These are phyloP conservation scores for Choreutis nemorana DNA, from an alignment of 2,888 invertebrate genomes.

Conservation along the genomic window DNA sequence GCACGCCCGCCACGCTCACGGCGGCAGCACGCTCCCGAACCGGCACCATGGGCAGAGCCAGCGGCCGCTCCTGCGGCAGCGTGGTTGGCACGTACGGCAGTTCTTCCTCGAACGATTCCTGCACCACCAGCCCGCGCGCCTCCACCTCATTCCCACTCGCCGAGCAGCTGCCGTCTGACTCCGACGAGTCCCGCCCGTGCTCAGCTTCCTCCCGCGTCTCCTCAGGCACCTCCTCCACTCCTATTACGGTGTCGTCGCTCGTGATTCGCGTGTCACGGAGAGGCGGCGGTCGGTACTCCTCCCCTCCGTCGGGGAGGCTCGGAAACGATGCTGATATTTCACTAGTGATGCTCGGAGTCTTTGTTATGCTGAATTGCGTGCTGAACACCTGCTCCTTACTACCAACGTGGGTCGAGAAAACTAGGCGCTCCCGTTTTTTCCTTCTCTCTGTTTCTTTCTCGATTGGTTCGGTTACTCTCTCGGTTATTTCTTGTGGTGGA, in stretches of 20 bases:
- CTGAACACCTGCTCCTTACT: conserved; percentile 75
- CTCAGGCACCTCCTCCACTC: conserved; percentile 15
- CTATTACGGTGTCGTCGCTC: conserved; percentile 14
- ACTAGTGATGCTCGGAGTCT: conserved; percentile 70
- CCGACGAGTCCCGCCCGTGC: conserved; percentile 65
- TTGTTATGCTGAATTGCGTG: conserved; percentile 70
- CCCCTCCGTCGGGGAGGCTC: conserved; percentile 67
- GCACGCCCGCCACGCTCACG: conserved; percentile 46
- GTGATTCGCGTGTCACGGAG: conserved; percentile 16
- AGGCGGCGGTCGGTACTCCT: conserved; percentile 39
- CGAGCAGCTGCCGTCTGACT: conserved; percentile 77
- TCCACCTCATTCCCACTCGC: conserved; percentile 70
- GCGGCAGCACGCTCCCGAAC: conserved; percentile 61
- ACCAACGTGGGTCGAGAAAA: conserved; percentile 74
- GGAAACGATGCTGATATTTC: conserved; percentile 63
- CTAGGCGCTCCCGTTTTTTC: conserved; percentile 42
- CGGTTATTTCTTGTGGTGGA: too few relatives aligned
- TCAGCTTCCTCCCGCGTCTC: conserved; percentile 11
- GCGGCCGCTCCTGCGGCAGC: conserved; percentile 83
- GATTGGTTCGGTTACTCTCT: too few relatives aligned
- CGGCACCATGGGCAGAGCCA: conserved; percentile 82
- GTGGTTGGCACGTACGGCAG: conserved; percentile 92
- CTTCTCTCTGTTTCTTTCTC: background rate
- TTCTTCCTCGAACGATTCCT: conserved; percentile 87
- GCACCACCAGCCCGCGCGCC: conserved; percentile 77